A percentile compares a stretch with the other conserved stretches of the same genome.
Evolutionary conservation across 2,113 vertebrate species (phyloP).

Genomic region (Rattus norvegicus): DNA sequence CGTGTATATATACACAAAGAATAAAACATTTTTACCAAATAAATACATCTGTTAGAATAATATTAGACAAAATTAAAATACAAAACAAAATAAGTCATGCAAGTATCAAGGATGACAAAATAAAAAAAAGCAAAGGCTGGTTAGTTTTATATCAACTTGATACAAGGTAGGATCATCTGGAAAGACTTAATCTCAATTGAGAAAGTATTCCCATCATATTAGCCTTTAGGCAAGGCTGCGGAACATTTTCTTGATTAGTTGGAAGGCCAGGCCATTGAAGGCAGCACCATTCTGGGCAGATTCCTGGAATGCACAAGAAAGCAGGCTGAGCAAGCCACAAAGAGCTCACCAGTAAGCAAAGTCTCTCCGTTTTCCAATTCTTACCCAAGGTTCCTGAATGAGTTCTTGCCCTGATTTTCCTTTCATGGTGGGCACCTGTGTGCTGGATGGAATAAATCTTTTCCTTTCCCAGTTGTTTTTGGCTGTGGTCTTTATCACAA

Average conservation of each 20-base stretch:
- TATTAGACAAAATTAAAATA: background rate
- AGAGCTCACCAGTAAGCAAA: background rate
- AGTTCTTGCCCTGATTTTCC: background rate
- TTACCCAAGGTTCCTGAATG: background rate
- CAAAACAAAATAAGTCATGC: background rate
- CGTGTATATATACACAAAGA: background rate
- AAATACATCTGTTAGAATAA: background rate
- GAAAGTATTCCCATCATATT: background rate
- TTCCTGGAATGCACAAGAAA: background rate
- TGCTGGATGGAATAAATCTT: background rate
- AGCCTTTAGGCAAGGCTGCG: background rate
- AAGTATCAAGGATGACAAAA: background rate
- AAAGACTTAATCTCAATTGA: background rate
- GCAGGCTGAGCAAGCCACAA: background rate
- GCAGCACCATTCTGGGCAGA: background rate
- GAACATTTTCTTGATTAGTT: background rate
- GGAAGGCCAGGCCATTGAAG: background rate
- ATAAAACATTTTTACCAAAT: background rate
- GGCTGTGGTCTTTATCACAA: background rate
- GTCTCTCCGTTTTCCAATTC: background rate
- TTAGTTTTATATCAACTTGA: background rate
- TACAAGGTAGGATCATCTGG: background rate
- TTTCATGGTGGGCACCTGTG: background rate
- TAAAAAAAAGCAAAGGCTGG: background rate
- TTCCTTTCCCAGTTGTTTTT: background rate